Conservation (phyloP, 2,113 vertebrate species). For the Odobenus rosmarus region DNA sequence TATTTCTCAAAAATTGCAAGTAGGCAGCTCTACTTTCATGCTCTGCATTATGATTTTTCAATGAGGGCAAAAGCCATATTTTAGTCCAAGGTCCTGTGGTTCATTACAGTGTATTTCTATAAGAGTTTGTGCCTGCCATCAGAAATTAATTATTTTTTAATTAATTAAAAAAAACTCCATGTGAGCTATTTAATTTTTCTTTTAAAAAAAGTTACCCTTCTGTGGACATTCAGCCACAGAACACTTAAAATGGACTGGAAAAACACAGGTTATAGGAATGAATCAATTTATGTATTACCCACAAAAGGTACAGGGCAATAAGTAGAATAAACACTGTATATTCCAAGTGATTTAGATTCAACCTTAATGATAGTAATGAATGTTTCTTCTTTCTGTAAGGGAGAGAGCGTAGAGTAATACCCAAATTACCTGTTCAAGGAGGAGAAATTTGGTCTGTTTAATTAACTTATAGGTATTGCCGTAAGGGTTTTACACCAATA, state of each 20-base stretch:
- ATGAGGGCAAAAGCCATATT: background rate
- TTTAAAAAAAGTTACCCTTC: conserved; percentile 25
- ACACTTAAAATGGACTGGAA: background rate
- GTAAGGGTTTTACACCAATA: conserved; percentile 39
- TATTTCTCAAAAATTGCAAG: background rate
- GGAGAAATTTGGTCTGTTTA: conserved; percentile 26
- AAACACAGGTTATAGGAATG: background rate
- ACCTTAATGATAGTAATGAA: background rate
- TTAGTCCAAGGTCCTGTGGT: background rate
- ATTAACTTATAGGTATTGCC: conserved; percentile 49
- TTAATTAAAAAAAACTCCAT: background rate
- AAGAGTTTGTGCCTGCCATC: background rate
- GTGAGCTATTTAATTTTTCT: background rate
- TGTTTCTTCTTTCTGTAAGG: background rate
- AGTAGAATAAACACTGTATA: conserved; percentile 27
- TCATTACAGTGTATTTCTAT: background rate
- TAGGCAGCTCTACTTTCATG: background rate
- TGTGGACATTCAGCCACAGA: background rate
- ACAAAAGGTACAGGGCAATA: background rate
- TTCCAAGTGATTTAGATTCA: background rate
- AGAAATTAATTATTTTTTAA: conserved; percentile 45
- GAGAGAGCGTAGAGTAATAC: background rate
- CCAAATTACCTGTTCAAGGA: conserved; percentile 43
- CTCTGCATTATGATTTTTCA: conserved; percentile 27
- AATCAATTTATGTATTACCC: background rate